Percentiles rank a stretch among this genome's conserved stretches.
Conservation (phyloP, 1,140 invertebrate genomes). For the Ceratina japonica region DNA sequence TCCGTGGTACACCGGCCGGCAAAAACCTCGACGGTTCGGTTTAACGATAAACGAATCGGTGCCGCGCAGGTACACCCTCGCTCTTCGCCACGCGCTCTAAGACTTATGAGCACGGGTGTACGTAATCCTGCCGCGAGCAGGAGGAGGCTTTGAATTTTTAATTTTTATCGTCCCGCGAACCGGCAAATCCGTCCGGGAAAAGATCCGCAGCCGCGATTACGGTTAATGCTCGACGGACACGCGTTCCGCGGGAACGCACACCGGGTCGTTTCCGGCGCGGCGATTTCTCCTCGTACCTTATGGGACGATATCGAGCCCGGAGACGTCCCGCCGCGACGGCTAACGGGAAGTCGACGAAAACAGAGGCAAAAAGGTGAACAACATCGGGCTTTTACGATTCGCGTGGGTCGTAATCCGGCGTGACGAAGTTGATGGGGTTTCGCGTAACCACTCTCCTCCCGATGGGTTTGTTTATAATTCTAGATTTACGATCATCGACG, state of each 20-base stretch:
- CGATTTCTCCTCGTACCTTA: background rate
- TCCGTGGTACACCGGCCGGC: slow-evolving; percentile 53
- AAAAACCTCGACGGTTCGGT: slow-evolving; percentile 50
- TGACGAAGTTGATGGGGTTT: background rate
- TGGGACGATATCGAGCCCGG: slow-evolving; percentile 4
- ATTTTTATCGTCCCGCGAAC: slow-evolving; percentile 63
- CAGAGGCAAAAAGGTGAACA: background rate
- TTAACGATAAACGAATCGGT: slow-evolving; percentile 1
- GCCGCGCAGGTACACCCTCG: slow-evolving; percentile 26
- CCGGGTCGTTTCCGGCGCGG: background rate
- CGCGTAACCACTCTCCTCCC: no score
- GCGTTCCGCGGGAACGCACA: slow-evolving; percentile 7
- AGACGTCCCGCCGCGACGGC: slow-evolving; percentile 4
- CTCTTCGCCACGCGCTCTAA: no score
- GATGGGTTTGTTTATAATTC: no score
- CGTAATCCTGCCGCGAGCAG: slow-evolving; percentile 24
- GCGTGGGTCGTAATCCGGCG: slow-evolving; percentile 6
- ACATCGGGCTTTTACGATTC: slow-evolving; percentile 9
- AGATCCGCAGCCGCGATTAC: slow-evolving; percentile 56
- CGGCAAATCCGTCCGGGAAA: slow-evolving; percentile 59
- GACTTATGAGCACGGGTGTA: background rate
- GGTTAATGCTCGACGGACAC: slow-evolving; percentile 37
- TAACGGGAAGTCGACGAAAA: slow-evolving; percentile 26
- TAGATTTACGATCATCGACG: no score
- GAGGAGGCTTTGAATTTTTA: slow-evolving; percentile 61